A percentile compares a stretch with the other conserved stretches of the same genome.
phyloP scores from a whole-genome alignment of 30 jellyfish, hydroid and myxozoan species.

The Catostylus mosaicus region DNA sequence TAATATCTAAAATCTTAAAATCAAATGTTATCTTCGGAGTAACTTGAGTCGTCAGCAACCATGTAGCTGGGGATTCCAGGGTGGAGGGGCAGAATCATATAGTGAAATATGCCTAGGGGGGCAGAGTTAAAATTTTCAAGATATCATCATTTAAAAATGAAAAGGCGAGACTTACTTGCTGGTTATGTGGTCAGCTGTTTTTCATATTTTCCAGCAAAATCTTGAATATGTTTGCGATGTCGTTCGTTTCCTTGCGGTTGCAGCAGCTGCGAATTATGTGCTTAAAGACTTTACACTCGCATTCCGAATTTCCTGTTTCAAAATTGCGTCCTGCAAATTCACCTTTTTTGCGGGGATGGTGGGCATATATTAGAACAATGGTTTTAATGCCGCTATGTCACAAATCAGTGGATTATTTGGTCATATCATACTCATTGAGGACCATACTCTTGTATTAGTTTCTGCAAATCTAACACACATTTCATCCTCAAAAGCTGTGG shows the following conservation, averaged over 20 bases:
- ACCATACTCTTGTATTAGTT: conserved; percentile 33
- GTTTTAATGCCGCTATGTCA: conserved; percentile 15
- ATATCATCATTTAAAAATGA: neutral
- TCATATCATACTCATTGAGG: conserved; percentile 19
- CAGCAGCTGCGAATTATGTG: conserved; percentile 22
- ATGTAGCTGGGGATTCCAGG: neutral
- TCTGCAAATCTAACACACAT: conserved; percentile 31
- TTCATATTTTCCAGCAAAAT: conserved; percentile 11
- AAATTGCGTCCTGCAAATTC: conserved; percentile 30
- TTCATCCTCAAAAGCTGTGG: conserved; percentile 41
- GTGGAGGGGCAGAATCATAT: neutral
- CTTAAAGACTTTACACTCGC: conserved; percentile 22
- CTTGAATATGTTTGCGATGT: neutral
- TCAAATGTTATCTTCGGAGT: neutral
- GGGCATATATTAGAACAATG: conserved; percentile 20
- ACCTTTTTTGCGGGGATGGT: conserved; percentile 6
- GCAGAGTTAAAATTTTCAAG: neutral
- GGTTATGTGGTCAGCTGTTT: neutral
- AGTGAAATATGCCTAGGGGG: neutral
- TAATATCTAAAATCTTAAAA: no score
- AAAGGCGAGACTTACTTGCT: neutral
- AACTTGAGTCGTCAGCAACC: neutral
- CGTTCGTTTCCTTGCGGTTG: conserved; percentile 14
- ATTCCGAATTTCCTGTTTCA: conserved; percentile 24
- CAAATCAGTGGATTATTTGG: conserved; percentile 13